Percentiles rank a stretch among this genome's conserved stretches.
phyloP scores from a whole-genome alignment of 2,113 vertebrate genomes.

The Alexandromys fortis region DNA sequence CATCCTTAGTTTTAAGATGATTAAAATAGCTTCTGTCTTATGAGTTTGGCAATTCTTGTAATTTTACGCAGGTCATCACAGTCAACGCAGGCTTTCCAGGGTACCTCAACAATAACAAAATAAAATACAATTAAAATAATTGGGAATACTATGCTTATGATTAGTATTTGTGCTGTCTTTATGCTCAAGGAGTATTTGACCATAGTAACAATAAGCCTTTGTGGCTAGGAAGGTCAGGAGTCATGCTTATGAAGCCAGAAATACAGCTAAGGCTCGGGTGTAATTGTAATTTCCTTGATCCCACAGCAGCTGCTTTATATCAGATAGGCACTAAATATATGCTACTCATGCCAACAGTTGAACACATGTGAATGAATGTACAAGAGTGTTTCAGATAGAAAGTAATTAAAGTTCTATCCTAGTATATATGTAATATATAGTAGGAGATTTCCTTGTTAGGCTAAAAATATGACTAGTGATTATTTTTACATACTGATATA shows the following conservation, averaged over 20 bases:
- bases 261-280: conserved; percentile 13
- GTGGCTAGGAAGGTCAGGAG: neutral
- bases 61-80: conserved; percentile 36
- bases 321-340: conserved; percentile 37
- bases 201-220: conserved; percentile 44
- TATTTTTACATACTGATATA: conserved; percentile 51
- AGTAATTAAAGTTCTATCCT: conserved; percentile 29
- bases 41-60: conserved; percentile 29
- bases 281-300: conserved; percentile 51
- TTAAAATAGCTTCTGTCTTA: neutral
- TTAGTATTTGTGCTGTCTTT: conserved; percentile 35
- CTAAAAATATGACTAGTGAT: conserved; percentile 23
- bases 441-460: neutral
- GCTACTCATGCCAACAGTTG: conserved; percentile 38
- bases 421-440: conserved; percentile 17
- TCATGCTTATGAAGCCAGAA: conserved; percentile 43
- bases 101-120: conserved; percentile 44
- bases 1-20: conserved; percentile 37
- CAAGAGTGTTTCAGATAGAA: conserved; percentile 14
- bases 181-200: conserved; percentile 33
- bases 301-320: conserved; percentile 27
- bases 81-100: neutral
- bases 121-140: conserved; percentile 49
- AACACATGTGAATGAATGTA: conserved; percentile 30
- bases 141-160: neutral